Percentiles rank a stretch among this genome's conserved stretches.
These are phyloP conservation scores for Drosophila dives DNA, from an alignment of 2,888 invertebrate genomes.

Conservation along the genomic window DNA sequence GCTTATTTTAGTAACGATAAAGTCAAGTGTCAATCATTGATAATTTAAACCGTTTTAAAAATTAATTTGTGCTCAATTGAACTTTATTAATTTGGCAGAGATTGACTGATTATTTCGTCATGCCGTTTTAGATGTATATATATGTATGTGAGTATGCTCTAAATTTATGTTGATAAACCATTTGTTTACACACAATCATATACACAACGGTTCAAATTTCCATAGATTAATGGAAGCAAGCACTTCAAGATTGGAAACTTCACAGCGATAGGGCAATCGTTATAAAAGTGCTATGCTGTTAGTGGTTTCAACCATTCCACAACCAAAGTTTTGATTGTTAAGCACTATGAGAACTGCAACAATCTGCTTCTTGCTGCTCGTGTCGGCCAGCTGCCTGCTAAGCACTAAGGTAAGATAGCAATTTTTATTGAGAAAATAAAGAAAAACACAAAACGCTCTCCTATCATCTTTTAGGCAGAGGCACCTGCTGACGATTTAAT, in stretches of 20 bases:
- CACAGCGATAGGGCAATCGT: slow-evolving; percentile 20
- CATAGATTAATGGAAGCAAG: slow-evolving; percentile 18
- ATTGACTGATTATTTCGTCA: slow-evolving; percentile 33
- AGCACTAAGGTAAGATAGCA: slow-evolving; percentile 54
- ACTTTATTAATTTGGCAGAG: slow-evolving; percentile 9
- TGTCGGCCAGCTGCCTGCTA: slow-evolving; percentile 55
- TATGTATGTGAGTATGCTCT: not conserved
- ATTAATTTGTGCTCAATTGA: slow-evolving; percentile 21
- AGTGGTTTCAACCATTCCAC: slow-evolving; percentile 16
- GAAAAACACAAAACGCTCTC: not conserved
- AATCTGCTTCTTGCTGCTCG: slow-evolving; percentile 51
- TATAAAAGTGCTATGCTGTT: slow-evolving; percentile 32
- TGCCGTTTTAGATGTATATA: not conserved
- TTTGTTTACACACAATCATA: slow-evolving; percentile 2
- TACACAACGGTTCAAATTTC: not conserved
- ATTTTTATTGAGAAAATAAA: not conserved
- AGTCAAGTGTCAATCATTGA: slow-evolving; percentile 33
- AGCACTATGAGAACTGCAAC: slow-evolving; percentile 53
- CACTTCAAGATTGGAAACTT: slow-evolving; percentile 16
- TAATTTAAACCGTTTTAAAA: slow-evolving; percentile 25
- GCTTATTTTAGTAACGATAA: slow-evolving; percentile 20
- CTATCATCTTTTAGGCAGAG: slow-evolving; percentile 31
- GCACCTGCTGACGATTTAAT: slow-evolving; percentile 4
- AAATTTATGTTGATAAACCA: slow-evolving; percentile 19
- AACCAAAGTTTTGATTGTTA: slow-evolving; percentile 12